Percentiles rank a stretch among this genome's conserved stretches.
Evolutionary conservation across 2,888 invertebrate species (phyloP).

Genomic region (Lasioglossum vierecki): DNA sequence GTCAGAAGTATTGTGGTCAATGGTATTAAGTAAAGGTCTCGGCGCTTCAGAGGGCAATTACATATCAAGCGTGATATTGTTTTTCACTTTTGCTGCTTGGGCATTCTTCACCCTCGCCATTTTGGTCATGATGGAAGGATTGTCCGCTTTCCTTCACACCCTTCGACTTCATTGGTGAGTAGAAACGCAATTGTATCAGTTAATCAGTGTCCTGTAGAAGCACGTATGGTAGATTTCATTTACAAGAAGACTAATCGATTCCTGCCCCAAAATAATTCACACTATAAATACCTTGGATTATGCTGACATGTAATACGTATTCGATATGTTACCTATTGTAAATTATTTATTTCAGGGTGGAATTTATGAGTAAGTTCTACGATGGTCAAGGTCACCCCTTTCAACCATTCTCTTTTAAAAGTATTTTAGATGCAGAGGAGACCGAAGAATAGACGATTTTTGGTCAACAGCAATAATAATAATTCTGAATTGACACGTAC

Average conservation of each 20-base stretch:
- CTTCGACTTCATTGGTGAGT: constrained; percentile 93
- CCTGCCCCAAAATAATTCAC: too few relatives aligned
- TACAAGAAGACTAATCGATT: not conserved
- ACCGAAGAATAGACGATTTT: constrained; percentile 74
- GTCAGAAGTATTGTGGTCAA: constrained; percentile 92
- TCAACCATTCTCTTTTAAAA: constrained; percentile 88
- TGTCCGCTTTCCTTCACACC: constrained; percentile 95
- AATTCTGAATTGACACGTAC: constrained; percentile 31
- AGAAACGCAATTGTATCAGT: not conserved
- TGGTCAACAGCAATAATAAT: constrained; percentile 54
- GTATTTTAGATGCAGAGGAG: constrained; percentile 84
- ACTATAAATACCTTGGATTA: not conserved
- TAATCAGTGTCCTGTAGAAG: not conserved
- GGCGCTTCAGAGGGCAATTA: constrained; percentile 74
- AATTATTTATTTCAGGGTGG: constrained; percentile 86
- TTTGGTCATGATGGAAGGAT: constrained; percentile 95
- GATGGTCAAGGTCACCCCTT: constrained; percentile 88
- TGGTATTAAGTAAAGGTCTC: constrained; percentile 87
- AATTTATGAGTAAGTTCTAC: constrained; percentile 92
- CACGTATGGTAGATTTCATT: not conserved
- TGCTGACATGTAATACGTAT: not conserved
- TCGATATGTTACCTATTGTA: not conserved
- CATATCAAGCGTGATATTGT: constrained; percentile 85
- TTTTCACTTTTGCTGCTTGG: constrained; percentile 90
- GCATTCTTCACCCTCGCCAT: constrained; percentile 92